Percentiles rank a stretch among this genome's conserved stretches.
These are phyloP conservation scores for Coregonus clupeaformis DNA, from an alignment of 2,113 vertebrate species.

Conservation along the genomic window DNA sequence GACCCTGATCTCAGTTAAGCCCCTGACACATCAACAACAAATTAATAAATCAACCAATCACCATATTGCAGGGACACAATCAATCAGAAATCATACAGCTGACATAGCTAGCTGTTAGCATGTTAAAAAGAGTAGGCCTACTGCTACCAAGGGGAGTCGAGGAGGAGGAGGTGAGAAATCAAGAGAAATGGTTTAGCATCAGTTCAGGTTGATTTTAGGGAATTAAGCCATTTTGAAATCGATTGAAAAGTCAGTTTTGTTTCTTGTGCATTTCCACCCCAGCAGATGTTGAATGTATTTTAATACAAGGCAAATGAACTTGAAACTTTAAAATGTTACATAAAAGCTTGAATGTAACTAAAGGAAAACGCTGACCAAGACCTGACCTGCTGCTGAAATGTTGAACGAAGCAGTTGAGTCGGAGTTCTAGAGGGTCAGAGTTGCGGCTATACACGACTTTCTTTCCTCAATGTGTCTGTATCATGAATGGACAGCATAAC, in stretches of 20 bases:
- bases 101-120: constrained; percentile 41
- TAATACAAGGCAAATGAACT: no score
- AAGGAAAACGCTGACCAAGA: no score
- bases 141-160: not conserved
- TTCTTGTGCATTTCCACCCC: constrained; percentile 57
- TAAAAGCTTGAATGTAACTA: no score
- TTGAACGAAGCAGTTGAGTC: no score
- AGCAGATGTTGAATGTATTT: no score
- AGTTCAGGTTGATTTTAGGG: constrained; percentile 45
- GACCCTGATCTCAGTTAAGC: no score
- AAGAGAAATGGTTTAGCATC: constrained; percentile 21
- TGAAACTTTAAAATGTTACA: no score
- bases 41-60: not conserved
- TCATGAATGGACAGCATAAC: no score
- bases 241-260: constrained; percentile 60
- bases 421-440: no score
- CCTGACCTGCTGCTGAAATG: no score
- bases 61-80: constrained; percentile 9
- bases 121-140: constrained; percentile 22
- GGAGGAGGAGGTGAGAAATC: constrained; percentile 1
- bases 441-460: no score
- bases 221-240: constrained; percentile 38
- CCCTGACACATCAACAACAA: not conserved
- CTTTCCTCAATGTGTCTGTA: no score
- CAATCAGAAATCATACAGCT: constrained; percentile 46